Evolutionary conservation across 2,797 vertebrate genomes (phyloP).

Genomic region (Garrulus glandarius): DNA sequence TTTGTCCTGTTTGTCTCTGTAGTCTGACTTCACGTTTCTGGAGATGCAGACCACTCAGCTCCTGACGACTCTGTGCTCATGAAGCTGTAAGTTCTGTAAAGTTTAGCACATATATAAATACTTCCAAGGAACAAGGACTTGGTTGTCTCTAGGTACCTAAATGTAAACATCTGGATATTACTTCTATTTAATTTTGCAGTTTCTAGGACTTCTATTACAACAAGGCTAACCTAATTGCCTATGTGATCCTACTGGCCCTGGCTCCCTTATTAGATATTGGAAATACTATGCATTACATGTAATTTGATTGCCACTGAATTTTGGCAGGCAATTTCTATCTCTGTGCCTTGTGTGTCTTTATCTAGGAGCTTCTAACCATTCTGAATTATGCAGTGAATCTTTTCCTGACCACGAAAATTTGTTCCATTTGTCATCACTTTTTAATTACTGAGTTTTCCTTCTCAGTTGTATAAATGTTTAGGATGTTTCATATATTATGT

Average conservation of each 20-base stretch:
- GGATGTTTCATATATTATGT: neutral
- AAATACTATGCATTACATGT: neutral
- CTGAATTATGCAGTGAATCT: neutral
- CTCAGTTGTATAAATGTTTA: neutral
- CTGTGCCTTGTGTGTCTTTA: neutral
- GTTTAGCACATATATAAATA: neutral
- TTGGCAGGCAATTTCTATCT: neutral
- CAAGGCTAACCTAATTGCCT: neutral
- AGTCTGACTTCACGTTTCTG: neutral
- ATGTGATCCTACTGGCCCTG: neutral
- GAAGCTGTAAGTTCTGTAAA: neutral
- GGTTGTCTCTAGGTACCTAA: neutral
- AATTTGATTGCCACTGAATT: neutral
- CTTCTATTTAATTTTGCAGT: neutral
- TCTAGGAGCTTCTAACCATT: neutral
- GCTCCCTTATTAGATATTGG: neutral
- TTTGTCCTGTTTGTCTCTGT: neutral
- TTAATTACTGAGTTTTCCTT: neutral
- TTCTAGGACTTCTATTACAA: neutral
- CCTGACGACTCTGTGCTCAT: neutral
- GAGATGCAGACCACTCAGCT: neutral
- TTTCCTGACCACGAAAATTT: neutral
- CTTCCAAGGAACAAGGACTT: neutral
- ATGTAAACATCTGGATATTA: neutral
- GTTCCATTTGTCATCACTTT: neutral